These are phyloP conservation scores for Spheniscus humboldti DNA, from an alignment of 2,797 vertebrate genomes.

Conservation along the genomic window DNA sequence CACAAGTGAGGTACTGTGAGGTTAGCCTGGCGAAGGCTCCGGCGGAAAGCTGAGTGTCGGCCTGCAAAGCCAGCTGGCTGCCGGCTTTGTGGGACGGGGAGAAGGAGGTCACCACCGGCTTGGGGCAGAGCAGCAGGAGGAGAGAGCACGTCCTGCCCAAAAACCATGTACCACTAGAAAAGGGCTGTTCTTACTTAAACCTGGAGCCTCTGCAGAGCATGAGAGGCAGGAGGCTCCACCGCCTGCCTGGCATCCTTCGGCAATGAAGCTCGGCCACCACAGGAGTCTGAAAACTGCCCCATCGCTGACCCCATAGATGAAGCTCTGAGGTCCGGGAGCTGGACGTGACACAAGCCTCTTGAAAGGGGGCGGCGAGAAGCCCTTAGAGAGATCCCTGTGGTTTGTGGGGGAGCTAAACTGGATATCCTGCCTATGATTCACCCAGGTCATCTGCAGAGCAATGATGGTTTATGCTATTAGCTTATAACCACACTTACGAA, in stretches of 20 bases:
- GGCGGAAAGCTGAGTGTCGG: background rate
- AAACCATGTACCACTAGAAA: background rate
- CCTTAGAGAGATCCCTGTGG: slow-evolving; percentile 17
- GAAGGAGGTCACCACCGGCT: background rate
- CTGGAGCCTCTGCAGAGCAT: fast-evolving
- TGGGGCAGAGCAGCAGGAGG: background rate
- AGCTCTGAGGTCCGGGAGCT: background rate
- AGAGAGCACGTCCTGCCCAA: background rate
- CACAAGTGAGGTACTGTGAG: slow-evolving; percentile 65
- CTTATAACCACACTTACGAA: background rate
- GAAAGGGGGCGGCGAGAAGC: background rate
- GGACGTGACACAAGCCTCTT: background rate
- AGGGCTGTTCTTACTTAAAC: background rate
- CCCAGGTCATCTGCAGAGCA: background rate
- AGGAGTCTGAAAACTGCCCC: background rate
- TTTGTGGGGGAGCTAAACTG: slow-evolving; percentile 48
- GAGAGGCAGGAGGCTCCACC: background rate
- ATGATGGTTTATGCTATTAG: background rate
- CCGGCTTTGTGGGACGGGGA: background rate
- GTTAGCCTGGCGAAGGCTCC: slow-evolving; percentile 30
- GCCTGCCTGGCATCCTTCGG: background rate
- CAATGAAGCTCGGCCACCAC: fast-evolving
- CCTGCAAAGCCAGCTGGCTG: slow-evolving; percentile 13
- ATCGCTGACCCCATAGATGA: fast-evolving
- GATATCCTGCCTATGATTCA: slow-evolving; percentile 30